A percentile compares a stretch with the other conserved stretches of the same genome.
These are phyloP conservation scores for Notothenia coriiceps DNA, from an alignment of 2,113 vertebrate genomes.

Conservation along the genomic window DNA sequence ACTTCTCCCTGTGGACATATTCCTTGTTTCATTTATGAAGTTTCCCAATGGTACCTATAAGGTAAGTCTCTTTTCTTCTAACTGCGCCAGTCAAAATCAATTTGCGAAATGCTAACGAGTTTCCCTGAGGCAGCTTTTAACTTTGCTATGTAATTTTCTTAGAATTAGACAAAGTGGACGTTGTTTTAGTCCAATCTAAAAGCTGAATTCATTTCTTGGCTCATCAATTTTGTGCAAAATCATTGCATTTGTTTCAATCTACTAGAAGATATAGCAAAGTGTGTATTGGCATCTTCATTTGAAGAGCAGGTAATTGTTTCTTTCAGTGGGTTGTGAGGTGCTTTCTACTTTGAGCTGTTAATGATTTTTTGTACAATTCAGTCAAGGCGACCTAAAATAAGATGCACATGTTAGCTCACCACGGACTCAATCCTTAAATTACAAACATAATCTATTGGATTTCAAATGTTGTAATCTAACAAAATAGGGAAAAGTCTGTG, in stretches of 20 bases:
- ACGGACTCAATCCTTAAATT: constrained; percentile 2
- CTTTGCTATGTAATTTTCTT: constrained; percentile 27
- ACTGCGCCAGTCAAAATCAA: constrained; percentile 24
- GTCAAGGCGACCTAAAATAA: constrained; percentile 1
- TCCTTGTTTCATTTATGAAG: constrained; percentile 98
- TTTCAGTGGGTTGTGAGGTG: constrained; percentile 25
- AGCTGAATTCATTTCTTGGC: constrained; percentile 40
- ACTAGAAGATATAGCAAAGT: constrained; percentile 36
- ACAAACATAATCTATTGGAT: constrained; percentile 9
- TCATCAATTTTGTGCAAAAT: constrained; percentile 30
- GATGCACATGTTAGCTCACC: constrained; percentile 12
- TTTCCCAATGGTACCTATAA: constrained; percentile 97
- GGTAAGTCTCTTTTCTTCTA: constrained; percentile 81
- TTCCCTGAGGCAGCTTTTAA: constrained; percentile 38
- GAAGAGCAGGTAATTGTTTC: constrained; percentile 48
- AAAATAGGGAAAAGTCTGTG: neutral
- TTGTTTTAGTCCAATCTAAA: constrained; percentile 38
- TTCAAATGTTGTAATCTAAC: too few species aligned
- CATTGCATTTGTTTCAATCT: constrained; percentile 31
- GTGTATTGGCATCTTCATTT: constrained; percentile 33
- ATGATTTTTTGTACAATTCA: constrained; percentile 5
- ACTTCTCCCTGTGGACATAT: constrained; percentile 97
- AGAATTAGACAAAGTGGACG: constrained; percentile 1
- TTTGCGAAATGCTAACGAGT: constrained; percentile 18
- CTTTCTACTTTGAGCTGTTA: constrained; percentile 21